phyloP scores from a whole-genome alignment of 2,113 vertebrate genomes.

The Epinephelus lanceolatus region DNA sequence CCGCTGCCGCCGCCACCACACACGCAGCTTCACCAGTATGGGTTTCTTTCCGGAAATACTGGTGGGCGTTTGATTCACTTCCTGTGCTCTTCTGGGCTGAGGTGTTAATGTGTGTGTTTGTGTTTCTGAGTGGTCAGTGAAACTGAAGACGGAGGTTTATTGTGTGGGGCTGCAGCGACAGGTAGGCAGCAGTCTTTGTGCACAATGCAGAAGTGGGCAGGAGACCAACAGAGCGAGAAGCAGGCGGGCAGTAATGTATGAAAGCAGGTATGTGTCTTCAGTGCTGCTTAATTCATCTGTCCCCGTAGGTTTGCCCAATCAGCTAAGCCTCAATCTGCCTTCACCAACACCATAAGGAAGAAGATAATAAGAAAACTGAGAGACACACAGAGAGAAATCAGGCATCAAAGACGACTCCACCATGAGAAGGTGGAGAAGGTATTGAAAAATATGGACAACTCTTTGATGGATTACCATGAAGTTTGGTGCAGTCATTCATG shows the following conservation, averaged over 20 bases:
- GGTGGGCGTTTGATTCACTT: conserved; percentile 27
- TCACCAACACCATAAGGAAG: conserved; percentile 27
- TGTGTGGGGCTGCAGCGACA: conserved; percentile 11
- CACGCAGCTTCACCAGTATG: background rate
- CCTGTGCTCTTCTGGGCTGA: conserved; percentile 6
- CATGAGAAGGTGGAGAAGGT: background rate
- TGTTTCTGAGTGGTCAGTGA: conserved; percentile 4
- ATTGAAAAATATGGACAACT: too few species aligned
- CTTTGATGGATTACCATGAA: too few species aligned
- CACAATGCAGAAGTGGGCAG: background rate
- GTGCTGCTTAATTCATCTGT: conserved; percentile 39
- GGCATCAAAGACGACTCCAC: background rate
- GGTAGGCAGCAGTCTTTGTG: conserved; percentile 11
- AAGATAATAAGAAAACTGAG: conserved; percentile 30
- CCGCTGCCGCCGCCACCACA: background rate
- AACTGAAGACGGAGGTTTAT: background rate
- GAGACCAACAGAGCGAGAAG: background rate
- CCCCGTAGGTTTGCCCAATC: conserved; percentile 45
- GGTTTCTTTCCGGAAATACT: conserved; percentile 37
- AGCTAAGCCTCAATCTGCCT: conserved; percentile 53
- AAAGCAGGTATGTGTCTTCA: conserved; percentile 34
- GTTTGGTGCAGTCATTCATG: too few species aligned
- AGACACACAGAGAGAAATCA: conserved; percentile 3
- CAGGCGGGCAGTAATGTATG: conserved; percentile 3
- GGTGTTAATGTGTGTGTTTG: background rate